Conservation (phyloP, 1,140 invertebrate species). For the Musca domestica region DNA sequence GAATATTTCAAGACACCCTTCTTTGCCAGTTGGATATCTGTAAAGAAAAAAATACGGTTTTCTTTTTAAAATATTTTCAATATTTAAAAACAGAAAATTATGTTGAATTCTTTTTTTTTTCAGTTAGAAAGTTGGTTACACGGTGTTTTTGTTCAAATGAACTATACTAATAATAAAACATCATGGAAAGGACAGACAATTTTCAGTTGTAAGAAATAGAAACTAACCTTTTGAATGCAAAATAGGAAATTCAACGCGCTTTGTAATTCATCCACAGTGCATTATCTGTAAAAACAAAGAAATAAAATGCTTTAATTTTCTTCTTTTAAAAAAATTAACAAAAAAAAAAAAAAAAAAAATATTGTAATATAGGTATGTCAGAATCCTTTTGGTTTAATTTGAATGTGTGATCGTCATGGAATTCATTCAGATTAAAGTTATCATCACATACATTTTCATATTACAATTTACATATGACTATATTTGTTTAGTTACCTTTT, state of each 20-base stretch:
- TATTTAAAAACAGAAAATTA: too few relatives aligned
- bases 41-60: too few relatives aligned
- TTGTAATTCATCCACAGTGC: background rate
- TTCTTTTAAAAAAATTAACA: background rate
- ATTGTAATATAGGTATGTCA: slow-evolving; percentile 7
- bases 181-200: slow-evolving; percentile 18
- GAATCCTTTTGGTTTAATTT: slow-evolving; percentile 28
- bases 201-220: background rate
- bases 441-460: background rate
- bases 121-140: slow-evolving; percentile 26
- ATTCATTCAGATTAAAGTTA: slow-evolving; percentile 10
- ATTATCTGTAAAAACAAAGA: background rate
- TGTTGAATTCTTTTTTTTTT: background rate
- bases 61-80: too few relatives aligned
- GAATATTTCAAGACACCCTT: too few relatives aligned
- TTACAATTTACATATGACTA: too few relatives aligned
- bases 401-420: slow-evolving; percentile 16
- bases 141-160: slow-evolving; percentile 26
- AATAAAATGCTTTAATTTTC: background rate
- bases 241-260: too few relatives aligned
- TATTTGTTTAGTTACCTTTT: too few relatives aligned
- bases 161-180: slow-evolving; percentile 27
- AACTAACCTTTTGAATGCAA: background rate
- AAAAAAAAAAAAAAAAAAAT: background rate
- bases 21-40: too few relatives aligned